Conservation (phyloP, 1,140 invertebrate species). For the Macrosteles quadrilineatus region DNA sequence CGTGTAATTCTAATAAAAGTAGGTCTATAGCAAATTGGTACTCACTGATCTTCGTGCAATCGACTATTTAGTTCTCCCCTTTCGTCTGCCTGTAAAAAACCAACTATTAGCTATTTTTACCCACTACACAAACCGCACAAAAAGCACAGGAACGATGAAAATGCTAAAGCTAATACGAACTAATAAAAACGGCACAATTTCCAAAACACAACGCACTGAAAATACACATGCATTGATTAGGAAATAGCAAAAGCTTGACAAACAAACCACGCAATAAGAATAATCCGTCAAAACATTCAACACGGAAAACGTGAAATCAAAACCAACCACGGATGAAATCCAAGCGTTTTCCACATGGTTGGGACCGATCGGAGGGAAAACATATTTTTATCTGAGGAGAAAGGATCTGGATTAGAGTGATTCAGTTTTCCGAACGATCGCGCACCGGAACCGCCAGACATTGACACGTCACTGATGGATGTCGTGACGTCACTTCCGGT, state of each 20-base stretch:
- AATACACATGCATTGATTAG: too few species aligned
- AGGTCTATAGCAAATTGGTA: too few species aligned
- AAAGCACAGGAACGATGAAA: not conserved
- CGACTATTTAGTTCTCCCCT: not conserved
- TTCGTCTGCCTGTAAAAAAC: conserved; percentile 5
- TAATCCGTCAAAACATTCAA: not conserved
- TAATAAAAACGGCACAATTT: not conserved
- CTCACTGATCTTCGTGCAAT: conserved; percentile 20
- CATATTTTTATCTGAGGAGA: conserved; percentile 18
- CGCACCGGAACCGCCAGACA: conserved; percentile 6
- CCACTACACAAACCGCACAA: not conserved
- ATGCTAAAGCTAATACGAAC: not conserved
- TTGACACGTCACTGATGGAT: conserved; percentile 13
- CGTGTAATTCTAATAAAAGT: too few species aligned
- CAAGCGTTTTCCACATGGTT: not conserved
- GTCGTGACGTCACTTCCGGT: conserved; percentile 11
- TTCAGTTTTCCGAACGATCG: conserved; percentile 11
- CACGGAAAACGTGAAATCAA: not conserved
- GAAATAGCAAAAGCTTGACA: too few species aligned
- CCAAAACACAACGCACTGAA: not conserved
- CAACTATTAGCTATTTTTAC: not conserved
- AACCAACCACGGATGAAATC: not conserved
- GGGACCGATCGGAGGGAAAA: not conserved
- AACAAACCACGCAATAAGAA: too few species aligned
- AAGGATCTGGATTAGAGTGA: not conserved